These are phyloP conservation scores for Myripristis jacobus DNA, from an alignment of 2,797 vertebrate genomes.

Conservation along the genomic window DNA sequence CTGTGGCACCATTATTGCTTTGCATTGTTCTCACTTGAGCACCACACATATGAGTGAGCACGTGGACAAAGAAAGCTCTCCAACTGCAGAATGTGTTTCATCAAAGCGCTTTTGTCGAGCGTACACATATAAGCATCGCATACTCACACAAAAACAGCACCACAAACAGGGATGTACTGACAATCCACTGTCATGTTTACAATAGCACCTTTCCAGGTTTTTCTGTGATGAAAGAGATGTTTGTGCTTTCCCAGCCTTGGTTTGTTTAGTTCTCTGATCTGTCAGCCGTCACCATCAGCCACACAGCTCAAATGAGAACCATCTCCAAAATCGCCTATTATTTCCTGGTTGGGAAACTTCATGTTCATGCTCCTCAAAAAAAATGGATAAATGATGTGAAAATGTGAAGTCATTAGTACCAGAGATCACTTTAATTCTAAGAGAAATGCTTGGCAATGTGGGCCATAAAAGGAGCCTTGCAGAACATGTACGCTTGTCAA, in stretches of 20 bases:
- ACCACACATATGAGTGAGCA: constrained; percentile 65
- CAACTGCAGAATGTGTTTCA: constrained; percentile 75
- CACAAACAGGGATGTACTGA: constrained; percentile 70
- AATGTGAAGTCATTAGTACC: neutral
- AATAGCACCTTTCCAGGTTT: constrained; percentile 81
- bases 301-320: constrained; percentile 41
- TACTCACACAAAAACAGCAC: constrained; percentile 65
- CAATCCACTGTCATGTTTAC: constrained; percentile 80
- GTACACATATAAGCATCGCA: constrained; percentile 57
- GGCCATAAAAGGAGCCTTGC: neutral
- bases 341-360: constrained; percentile 17
- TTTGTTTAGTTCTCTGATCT: constrained; percentile 73
- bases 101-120: constrained; percentile 76
- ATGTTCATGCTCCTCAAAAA: constrained; percentile 19
- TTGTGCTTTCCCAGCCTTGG: constrained; percentile 49
- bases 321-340: constrained; percentile 28
- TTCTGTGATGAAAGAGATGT: constrained; percentile 76
- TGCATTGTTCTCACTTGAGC: constrained; percentile 68
- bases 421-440: neutral
- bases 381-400: neutral
- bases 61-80: constrained; percentile 74
- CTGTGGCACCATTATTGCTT: constrained; percentile 60
- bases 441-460: neutral
- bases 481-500: neutral
- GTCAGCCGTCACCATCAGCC: constrained; percentile 65